A percentile compares a stretch with the other conserved stretches of the same genome.
phyloP scores from a whole-genome alignment of 2,113 vertebrate species.

The Charina bottae region DNA sequence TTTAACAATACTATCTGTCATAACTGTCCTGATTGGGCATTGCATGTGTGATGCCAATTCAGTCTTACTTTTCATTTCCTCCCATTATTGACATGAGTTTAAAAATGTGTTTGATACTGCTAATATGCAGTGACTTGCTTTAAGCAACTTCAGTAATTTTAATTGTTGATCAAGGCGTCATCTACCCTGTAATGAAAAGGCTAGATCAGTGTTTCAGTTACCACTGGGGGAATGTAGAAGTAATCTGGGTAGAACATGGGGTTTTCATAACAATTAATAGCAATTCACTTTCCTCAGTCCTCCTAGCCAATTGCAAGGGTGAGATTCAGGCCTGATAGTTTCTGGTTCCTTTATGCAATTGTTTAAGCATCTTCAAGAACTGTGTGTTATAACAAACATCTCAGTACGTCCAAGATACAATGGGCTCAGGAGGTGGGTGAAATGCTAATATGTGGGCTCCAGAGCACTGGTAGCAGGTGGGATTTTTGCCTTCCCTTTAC shows the following conservation, averaged over 20 bases:
- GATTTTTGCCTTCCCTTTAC: too few species aligned
- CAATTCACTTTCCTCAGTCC: not conserved
- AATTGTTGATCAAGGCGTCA: not conserved
- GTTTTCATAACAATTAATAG: not conserved
- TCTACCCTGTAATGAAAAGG: not conserved
- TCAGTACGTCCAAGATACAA: not conserved
- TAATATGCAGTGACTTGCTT: not conserved
- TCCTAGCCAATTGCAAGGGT: not conserved
- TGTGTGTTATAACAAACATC: not conserved
- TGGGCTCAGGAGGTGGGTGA: not conserved
- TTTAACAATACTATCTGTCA: not conserved
- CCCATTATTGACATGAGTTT: not conserved
- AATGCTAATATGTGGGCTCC: not conserved
- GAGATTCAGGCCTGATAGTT: not conserved
- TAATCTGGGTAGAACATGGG: not conserved
- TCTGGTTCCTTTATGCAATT: not conserved
- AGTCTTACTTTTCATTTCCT: not conserved
- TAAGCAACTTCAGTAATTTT: not conserved
- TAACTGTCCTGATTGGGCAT: not conserved
- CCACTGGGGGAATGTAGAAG: not conserved
- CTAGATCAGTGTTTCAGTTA: not conserved
- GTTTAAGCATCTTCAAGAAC: not conserved
- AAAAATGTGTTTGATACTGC: not conserved
- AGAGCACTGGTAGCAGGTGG: not conserved
- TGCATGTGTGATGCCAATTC: not conserved